Evolutionary conservation across 2,797 vertebrate species (phyloP), one percentile per base, ranked within the genome.

Genomic region (Lagodon rhomboides): DNA sequence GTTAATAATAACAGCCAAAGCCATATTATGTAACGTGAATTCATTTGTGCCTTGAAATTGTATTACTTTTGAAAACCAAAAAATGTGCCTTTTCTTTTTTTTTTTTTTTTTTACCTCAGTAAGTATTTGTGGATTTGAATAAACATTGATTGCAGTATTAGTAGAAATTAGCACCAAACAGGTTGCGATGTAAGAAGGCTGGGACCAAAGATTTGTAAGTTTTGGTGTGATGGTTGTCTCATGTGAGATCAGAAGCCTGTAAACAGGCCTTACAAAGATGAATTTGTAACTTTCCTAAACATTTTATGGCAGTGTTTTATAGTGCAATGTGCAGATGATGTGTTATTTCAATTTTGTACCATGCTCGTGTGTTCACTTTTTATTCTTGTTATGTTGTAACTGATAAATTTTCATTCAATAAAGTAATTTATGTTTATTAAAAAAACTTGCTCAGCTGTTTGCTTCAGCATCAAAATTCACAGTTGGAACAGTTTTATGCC

Each of bases 391-490:
- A 87, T 83, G 85, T 86, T 76, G 56, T 91, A 87, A 88, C 82
- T 81, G 84, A 87, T 75, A 60, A 47, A 79, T 91, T 94, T 93
- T 73, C 92, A 93, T 92, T 84, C 92, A 96, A 96, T 95, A 95
- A 95, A 95, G 93, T 95, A 94, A 95, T 96, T 95, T 95, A 95
- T 94, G 93, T 95, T 95, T 94, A 93, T 93, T 90, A 94, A 90
- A 93, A 94, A 90, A 93, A 89, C 17, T 30, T 56, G 47, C 59
- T 58, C 49, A 51, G 18, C 76, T 43, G 3, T 46, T 80, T 70
- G 58, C 65, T 53, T 62, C 23, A 11, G 46, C 41, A 16, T 12
- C 2, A 51, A 44, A 34, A 53, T 20, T 20, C 16, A 13, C n/a
- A 3, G 23, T 5, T 15, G 6, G 2, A 44, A 11, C n/a, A 68